Evolutionary conservation across 2,797 vertebrate genomes (phyloP).

Genomic region (Microctenopoma lineatum): DNA sequence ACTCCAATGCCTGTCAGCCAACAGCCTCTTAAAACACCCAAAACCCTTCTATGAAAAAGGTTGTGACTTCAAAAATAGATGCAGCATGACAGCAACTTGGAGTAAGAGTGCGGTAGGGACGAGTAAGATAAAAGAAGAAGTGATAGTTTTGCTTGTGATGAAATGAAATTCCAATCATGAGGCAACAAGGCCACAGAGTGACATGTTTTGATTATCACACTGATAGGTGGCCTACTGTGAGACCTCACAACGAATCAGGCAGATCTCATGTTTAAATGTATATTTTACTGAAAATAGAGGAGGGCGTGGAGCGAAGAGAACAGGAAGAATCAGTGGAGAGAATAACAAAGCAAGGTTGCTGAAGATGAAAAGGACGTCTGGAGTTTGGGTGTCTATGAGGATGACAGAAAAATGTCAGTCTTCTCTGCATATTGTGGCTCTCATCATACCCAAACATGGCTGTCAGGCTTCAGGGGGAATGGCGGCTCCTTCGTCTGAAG

Average conservation of each 20-base stretch:
- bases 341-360: conserved; percentile 60
- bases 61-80: conserved; percentile 15
- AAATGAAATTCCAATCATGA: conserved; percentile 64
- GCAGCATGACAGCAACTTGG: neutral
- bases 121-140: conserved; percentile 3
- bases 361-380: conserved; percentile 64
- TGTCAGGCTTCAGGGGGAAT: conserved; percentile 64
- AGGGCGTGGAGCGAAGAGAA: conserved; percentile 12
- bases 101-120: neutral
- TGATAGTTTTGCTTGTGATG: conserved; percentile 28
- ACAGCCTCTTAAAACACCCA: conserved; percentile 3
- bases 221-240: conserved; percentile 64
- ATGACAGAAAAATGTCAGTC: conserved; percentile 63
- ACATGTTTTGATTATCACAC: conserved; percentile 66
- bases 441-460: conserved; percentile 56
- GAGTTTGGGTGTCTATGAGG: conserved; percentile 47
- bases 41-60: neutral
- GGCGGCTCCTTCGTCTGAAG: conserved; percentile 45
- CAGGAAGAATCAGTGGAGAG: conserved; percentile 25
- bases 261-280: conserved; percentile 75
- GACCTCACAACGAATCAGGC: conserved; percentile 56
- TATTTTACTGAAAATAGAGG: conserved; percentile 58
- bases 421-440: conserved; percentile 47
- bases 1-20: conserved; percentile 3
- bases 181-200: conserved; percentile 50